Conservation (phyloP, 2,888 invertebrate species). For the Pharmacophagus antenor region DNA sequence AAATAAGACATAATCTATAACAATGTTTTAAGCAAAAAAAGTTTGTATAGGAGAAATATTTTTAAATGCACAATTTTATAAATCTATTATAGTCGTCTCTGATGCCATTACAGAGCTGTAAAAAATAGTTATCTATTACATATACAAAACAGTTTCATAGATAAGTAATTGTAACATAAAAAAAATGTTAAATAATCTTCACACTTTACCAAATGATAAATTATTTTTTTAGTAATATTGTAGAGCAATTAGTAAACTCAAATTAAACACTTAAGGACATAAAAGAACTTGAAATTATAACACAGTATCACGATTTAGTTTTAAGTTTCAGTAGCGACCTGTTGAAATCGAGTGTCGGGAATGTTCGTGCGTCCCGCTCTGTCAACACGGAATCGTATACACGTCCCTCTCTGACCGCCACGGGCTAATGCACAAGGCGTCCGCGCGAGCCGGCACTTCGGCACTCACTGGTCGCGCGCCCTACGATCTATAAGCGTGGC, state of each 20-base stretch:
- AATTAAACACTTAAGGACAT: slow-evolving; percentile 34
- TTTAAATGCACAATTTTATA: too few species aligned
- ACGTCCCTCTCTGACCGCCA: slow-evolving; percentile 52
- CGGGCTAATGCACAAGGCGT: slow-evolving; percentile 53
- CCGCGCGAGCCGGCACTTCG: slow-evolving; percentile 68
- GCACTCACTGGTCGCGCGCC: slow-evolving; percentile 63
- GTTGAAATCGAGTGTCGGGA: slow-evolving; percentile 67
- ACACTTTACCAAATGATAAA: background rate
- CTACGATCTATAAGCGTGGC: slow-evolving; percentile 71
- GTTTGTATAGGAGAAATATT: too few species aligned
- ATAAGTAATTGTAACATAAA: too few species aligned
- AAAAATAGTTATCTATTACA: too few species aligned
- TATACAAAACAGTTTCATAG: too few species aligned
- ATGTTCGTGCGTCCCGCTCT: slow-evolving; percentile 58
- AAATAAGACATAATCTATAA: too few species aligned
- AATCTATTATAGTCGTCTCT: too few species aligned
- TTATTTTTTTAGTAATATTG: background rate
- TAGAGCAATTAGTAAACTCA: slow-evolving; percentile 13
- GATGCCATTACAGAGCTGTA: too few species aligned
- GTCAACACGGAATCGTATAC: slow-evolving; percentile 47
- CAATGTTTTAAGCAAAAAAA: too few species aligned
- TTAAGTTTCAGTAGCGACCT: slow-evolving; percentile 76
- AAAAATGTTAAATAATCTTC: too few species aligned
- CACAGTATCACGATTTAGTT: slow-evolving; percentile 72
- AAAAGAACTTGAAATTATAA: slow-evolving; percentile 64